A percentile compares a stretch with the other conserved stretches of the same genome.
Conservation (phyloP, 1,140 invertebrate species). For the Bombus haemorrhoidalis region DNA sequence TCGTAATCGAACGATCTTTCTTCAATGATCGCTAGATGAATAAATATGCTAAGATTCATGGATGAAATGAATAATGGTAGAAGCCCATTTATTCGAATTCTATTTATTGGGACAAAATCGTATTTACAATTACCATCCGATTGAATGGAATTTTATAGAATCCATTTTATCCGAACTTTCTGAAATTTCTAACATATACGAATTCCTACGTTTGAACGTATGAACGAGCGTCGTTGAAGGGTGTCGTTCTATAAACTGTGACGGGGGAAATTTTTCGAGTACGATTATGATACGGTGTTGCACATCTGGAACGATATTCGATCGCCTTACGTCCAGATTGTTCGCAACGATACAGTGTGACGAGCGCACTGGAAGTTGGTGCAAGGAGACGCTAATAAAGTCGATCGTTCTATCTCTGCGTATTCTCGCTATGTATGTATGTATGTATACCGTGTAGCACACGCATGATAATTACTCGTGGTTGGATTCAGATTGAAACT, state of each 20-base stretch:
- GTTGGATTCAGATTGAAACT: conserved; percentile 38
- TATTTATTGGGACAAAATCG: neutral
- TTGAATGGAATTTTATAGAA: neutral
- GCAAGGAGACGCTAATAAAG: conserved; percentile 29
- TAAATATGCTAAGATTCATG: neutral
- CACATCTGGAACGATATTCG: conserved; percentile 53
- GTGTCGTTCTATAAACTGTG: neutral
- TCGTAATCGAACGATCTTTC: neutral
- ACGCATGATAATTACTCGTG: conserved; percentile 40
- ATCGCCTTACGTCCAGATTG: conserved; percentile 30
- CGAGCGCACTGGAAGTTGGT: conserved; percentile 9
- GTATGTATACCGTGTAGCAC: too few species aligned
- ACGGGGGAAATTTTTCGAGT: neutral
- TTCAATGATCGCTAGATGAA: neutral
- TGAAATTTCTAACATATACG: neutral
- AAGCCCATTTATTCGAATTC: neutral
- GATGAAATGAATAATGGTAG: neutral
- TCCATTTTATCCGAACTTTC: neutral
- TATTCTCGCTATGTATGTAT: too few species aligned
- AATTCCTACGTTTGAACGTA: neutral
- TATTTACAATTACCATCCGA: too few species aligned
- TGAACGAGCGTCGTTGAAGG: neutral
- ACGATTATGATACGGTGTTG: conserved; percentile 31
- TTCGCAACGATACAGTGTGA: conserved; percentile 26
- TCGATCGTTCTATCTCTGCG: neutral